Percentiles rank a stretch among this genome's conserved stretches.
phyloP scores from a whole-genome alignment of 1,140 invertebrate genomes.

The Drosophila orosa region DNA sequence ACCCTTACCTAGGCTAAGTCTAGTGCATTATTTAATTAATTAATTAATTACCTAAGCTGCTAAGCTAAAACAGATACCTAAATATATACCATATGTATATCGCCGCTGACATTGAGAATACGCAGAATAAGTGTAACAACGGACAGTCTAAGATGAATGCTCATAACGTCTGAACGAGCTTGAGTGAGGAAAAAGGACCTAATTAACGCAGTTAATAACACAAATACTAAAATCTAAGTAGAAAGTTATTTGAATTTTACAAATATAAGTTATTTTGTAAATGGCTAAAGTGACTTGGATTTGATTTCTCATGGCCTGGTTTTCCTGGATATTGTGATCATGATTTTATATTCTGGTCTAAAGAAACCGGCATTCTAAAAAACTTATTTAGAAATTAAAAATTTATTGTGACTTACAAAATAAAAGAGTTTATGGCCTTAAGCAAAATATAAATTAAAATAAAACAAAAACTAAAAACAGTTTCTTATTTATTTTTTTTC shows the following conservation, averaged over 20 bases:
- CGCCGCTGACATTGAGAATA: constrained; percentile 24
- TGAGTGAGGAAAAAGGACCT: constrained; percentile 47
- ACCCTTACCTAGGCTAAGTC: constrained; percentile 49
- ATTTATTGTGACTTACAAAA: constrained; percentile 13
- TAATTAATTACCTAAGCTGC: constrained; percentile 36
- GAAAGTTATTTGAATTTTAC: constrained; percentile 70
- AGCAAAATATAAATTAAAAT: background rate
- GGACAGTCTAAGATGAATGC: constrained; percentile 60
- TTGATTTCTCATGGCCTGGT: constrained; percentile 22
- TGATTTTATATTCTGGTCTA: background rate
- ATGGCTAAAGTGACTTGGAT: constrained; percentile 28
- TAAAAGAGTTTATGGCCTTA: constrained; percentile 4
- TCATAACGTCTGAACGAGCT: constrained; percentile 61
- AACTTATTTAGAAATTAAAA: constrained; percentile 1
- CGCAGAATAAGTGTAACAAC: constrained; percentile 11
- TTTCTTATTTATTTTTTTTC: background rate
- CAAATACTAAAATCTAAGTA: constrained; percentile 64
- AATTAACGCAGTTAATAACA: constrained; percentile 59
- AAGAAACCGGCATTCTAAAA: background rate
- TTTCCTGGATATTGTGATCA: constrained; percentile 12
- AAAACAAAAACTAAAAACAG: background rate
- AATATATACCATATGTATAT: constrained; percentile 23
- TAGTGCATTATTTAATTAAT: constrained; percentile 56
- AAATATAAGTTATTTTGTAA: constrained; percentile 72
- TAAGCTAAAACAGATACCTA: constrained; percentile 42